These are phyloP conservation scores for Agrenia bidenticulata DNA, from an alignment of 2,888 invertebrate species.

Conservation along the genomic window DNA sequence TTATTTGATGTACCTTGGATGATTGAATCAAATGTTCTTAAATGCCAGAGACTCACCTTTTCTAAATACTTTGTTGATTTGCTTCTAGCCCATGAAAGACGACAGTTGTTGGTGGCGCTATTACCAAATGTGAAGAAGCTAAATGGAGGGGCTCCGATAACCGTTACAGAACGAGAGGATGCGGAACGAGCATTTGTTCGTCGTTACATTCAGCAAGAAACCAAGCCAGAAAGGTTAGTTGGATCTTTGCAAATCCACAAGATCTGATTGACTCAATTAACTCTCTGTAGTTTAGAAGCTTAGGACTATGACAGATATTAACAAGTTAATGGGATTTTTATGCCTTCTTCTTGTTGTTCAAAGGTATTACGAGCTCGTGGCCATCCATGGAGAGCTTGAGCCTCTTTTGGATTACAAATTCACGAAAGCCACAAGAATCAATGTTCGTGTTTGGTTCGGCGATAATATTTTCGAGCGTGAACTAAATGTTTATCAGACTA, in stretches of 20 bases:
- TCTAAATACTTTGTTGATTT: too few relatives aligned
- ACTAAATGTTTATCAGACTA: slow-evolving; percentile 72
- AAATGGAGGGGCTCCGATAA: slow-evolving; percentile 85
- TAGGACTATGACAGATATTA: too few relatives aligned
- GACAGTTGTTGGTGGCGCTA: slow-evolving; percentile 82
- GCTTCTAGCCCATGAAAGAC: slow-evolving; percentile 81
- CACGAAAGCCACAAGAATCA: slow-evolving; percentile 70
- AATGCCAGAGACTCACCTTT: slow-evolving; percentile 12
- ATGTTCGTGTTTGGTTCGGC: slow-evolving; percentile 79
- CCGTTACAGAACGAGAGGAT: slow-evolving; percentile 81
- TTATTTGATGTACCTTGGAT: slow-evolving; percentile 1
- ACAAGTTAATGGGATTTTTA: not conserved
- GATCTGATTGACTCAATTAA: slow-evolving; percentile 4
- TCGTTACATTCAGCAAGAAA: slow-evolving; percentile 79
- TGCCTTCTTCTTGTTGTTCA: slow-evolving; percentile 36
- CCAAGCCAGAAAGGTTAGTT: slow-evolving; percentile 72
- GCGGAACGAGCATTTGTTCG: slow-evolving; percentile 91
- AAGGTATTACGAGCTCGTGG: slow-evolving; percentile 78
- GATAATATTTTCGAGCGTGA: slow-evolving; percentile 55
- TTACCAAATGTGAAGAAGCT: slow-evolving; percentile 80
- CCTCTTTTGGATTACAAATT: slow-evolving; percentile 86
- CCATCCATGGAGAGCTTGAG: slow-evolving; percentile 84
- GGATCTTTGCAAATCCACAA: slow-evolving; percentile 18
- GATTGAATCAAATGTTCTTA: not conserved
- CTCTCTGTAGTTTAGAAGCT: too few relatives aligned